A percentile compares a stretch with the other conserved stretches of the same genome.
These are phyloP conservation scores for Nyctalus aviator DNA, from an alignment of 2,797 vertebrate species.

Conservation along the genomic window DNA sequence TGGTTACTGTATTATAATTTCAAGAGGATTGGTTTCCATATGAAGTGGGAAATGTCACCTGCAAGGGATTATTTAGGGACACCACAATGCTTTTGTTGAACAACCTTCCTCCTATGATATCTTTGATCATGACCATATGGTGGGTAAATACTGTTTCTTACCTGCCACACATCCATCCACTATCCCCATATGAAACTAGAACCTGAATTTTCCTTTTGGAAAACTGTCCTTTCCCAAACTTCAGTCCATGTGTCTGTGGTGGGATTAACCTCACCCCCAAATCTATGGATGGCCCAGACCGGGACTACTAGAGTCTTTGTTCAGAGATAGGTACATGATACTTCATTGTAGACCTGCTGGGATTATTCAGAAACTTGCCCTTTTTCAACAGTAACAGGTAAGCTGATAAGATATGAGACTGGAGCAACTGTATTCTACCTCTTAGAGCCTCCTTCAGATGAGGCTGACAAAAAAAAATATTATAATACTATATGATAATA, in stretches of 20 bases:
- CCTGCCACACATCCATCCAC: background rate
- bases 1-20: background rate
- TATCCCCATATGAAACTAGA: background rate
- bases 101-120: background rate
- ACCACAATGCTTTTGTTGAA: background rate
- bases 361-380: background rate
- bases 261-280: background rate
- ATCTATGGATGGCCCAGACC: background rate
- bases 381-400: background rate
- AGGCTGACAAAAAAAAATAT: background rate
- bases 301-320: background rate
- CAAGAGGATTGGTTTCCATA: background rate
- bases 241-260: background rate
- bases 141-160: background rate
- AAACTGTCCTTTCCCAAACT: conserved; percentile 13
- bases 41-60: background rate
- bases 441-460: background rate
- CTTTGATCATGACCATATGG: background rate
- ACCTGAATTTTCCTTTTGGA: conserved; percentile 30
- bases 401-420: background rate
- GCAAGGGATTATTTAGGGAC: background rate
- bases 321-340: background rate
- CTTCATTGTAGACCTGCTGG: background rate
- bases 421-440: background rate
- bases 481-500: too few relatives aligned